Evolutionary conservation across 2,797 vertebrate genomes (phyloP), one percentile per base, ranked within the genome.

Genomic region (Sebastes vulpes): DNA sequence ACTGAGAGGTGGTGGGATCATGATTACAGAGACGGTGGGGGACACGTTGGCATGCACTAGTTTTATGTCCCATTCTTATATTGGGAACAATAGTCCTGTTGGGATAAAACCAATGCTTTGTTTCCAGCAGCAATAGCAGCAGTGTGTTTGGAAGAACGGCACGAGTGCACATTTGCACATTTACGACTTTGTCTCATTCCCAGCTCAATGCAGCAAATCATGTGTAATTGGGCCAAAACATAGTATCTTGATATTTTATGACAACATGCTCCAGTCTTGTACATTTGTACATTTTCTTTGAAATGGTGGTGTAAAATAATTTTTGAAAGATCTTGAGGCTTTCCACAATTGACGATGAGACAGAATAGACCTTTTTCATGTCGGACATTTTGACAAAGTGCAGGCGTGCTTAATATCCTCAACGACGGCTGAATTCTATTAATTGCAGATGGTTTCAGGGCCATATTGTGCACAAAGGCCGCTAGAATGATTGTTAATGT

Each of bases 71-170:
- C 58, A 42, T 29, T 77, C 60, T 74, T 77, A 28, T 67, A 38
- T 12, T 67, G 53, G 21, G 32, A 70, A 75, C 72, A 1, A 18
- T 5, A 25, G 48, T 52, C 64, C 26, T 75, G 29, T 57, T 56
- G 25, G 61, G 50, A 52, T 42, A 12, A 76, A 76, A 69, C 56
- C 38, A 77, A 57, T 38, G 32, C 31, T 72, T 58, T 54, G 71
- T 79, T 72, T 76, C 73, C 64, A 23, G 57, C 64, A 73, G 81
- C 28, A 4, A 6, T 59, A 23, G 57, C 59, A 73, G 81, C 28
- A 4, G 8, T 59, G 58, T 67, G 68, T 75, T 80, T 53, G 60
- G 69, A 72, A 68, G 76, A 71, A 72, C 23, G 66, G 53, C 72
- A 42, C 7, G 20, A 64, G 57, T 38, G 35, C 12, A 38, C 12